These are phyloP conservation scores for Seira sanloemensis DNA, from an alignment of 2,888 invertebrate species.

Conservation along the genomic window DNA sequence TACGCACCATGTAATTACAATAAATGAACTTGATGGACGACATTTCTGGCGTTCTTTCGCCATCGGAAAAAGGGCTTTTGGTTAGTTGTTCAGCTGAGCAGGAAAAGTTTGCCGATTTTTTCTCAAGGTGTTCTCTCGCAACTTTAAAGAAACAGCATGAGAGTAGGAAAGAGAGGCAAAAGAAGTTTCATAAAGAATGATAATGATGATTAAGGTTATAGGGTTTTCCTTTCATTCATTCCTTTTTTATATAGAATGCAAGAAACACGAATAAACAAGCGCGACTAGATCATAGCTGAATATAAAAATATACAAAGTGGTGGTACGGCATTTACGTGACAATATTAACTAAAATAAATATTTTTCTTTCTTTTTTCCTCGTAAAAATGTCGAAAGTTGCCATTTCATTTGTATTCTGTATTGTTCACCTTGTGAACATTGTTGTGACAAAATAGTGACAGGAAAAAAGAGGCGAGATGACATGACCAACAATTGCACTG, in stretches of 20 bases:
- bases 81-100: conserved; percentile 33
- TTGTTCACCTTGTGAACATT: too few relatives aligned
- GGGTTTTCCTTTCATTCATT: neutral
- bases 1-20: conserved; percentile 62
- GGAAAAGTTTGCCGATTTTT: conserved; percentile 23
- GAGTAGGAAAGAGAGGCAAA: neutral
- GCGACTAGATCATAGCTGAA: neutral
- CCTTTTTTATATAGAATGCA: neutral
- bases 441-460: neutral
- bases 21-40: conserved; percentile 70
- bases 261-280: neutral
- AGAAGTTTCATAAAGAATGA: neutral
- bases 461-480: neutral
- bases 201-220: neutral
- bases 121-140: conserved; percentile 21
- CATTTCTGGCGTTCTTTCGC: conserved; percentile 68
- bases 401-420: neutral
- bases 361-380: neutral
- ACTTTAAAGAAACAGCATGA: conserved; percentile 11
- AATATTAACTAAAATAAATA: neutral
- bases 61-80: conserved; percentile 16
- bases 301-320: neutral
- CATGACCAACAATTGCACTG: neutral
- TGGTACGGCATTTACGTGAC: neutral
- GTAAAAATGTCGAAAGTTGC: neutral